Evolutionary conservation across 2,888 invertebrate species (phyloP).

Genomic region (Andrena marginata): DNA sequence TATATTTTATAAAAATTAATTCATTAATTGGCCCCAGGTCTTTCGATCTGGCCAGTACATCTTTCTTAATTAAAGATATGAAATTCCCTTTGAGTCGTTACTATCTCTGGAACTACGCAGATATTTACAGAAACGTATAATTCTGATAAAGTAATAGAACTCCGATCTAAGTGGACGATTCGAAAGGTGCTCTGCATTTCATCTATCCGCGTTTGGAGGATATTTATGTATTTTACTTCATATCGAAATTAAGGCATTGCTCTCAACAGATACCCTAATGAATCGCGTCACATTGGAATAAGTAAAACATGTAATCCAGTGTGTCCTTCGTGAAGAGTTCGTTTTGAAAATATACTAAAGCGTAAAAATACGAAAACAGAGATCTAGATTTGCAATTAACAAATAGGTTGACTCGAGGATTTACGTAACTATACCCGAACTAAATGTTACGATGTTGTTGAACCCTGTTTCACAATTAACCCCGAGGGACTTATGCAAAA

Average conservation of each 20-base stretch:
- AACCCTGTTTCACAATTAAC: background rate
- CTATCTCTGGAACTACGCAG: background rate
- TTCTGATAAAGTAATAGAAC: slow-evolving; percentile 1
- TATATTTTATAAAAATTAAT: background rate
- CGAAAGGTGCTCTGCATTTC: slow-evolving; percentile 1
- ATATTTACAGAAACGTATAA: background rate
- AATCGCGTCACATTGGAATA: too few species aligned
- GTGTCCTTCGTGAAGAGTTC: too few species aligned
- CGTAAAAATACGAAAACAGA: too few species aligned
- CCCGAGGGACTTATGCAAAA: background rate
- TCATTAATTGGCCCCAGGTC: background rate
- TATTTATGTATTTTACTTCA: too few species aligned
- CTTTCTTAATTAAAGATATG: slow-evolving; percentile 9
- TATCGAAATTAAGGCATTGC: too few species aligned
- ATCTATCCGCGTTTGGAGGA: background rate
- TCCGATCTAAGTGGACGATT: background rate
- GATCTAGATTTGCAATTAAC: too few species aligned
- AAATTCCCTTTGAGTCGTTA: background rate
- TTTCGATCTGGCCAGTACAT: background rate
- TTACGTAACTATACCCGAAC: background rate
- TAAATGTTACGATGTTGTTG: background rate
- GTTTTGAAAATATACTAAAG: too few species aligned
- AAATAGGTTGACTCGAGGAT: too few species aligned
- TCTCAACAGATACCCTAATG: too few species aligned
- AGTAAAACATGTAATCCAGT: too few species aligned